Evolutionary conservation across 2,888 invertebrate species (phyloP), one percentile per base, ranked within the genome.

Genomic region (Lacanobia wlatinum): DNA sequence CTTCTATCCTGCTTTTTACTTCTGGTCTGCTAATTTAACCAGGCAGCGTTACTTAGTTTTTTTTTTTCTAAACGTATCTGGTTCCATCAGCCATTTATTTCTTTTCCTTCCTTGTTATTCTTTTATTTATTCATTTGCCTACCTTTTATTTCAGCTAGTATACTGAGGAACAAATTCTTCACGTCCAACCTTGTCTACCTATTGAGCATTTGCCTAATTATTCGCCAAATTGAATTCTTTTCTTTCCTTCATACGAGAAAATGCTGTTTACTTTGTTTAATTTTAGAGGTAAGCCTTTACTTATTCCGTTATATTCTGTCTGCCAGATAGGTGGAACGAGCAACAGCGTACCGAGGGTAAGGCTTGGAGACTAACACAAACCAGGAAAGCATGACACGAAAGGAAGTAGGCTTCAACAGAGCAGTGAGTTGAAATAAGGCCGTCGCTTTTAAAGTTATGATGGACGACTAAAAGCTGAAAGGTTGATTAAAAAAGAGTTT

Each of bases 181-280:
- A 74, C 89, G 0, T 88, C 92, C 0, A 91, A 89, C 59, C 66
- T 94, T 3, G 90, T 93, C 0, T 91, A 82, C 52, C 71, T 93
- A 4, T 18, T 92, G 10, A 87, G 88, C 8, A 65, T 87, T 0
- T 90, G 91, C 70, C 63, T 94, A 21, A 0, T 93, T 0, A 59
- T 93, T 58, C 87, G 85, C 43, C 79, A 86, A 56, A 38, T 92
- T 0, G 71, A 86, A 6, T 6, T 91, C 0, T 64, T 90, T 18
- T 91, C 92, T 1, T 40, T 14, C 0, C 14, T 69, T 0, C 4
- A 87, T 0, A 78, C 84, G 73, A 77, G 23, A 34, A 85, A 69
- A 40, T 85, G 48, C 10, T 73, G 80, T 0, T 65, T 79, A 0
- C 9, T 89, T 8, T 86, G 84, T 48, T 73, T 78, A 21, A 9